phyloP scores from a whole-genome alignment of 2,888 invertebrate genomes.

The Brassicogethes aeneus region DNA sequence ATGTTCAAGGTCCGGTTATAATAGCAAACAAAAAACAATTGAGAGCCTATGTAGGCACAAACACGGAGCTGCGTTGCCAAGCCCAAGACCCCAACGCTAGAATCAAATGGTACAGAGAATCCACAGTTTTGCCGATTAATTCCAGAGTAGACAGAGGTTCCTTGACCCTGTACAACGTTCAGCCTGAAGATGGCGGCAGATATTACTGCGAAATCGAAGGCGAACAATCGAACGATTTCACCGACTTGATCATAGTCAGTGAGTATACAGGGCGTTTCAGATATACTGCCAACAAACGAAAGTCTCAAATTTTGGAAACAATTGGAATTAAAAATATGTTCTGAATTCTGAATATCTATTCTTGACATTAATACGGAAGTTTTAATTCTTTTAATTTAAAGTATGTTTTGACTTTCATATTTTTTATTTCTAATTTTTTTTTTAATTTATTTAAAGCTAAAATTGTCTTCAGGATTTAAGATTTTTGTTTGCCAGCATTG shows the following conservation, averaged over 20 bases:
- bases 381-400: too few species aligned
- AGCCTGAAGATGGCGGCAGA: conserved; percentile 65
- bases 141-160: conserved; percentile 56
- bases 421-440: too few species aligned
- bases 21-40: conserved; percentile 41
- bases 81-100: conserved; percentile 43
- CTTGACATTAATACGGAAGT: too few species aligned
- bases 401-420: too few species aligned
- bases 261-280: too few species aligned
- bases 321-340: too few species aligned
- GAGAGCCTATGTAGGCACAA: conserved; percentile 47
- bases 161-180: conserved; percentile 60
- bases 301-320: too few species aligned
- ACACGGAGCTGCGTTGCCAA: conserved; percentile 37
- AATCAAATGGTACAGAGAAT: conserved; percentile 44
- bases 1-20: conserved; percentile 30
- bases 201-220: conserved; percentile 82
- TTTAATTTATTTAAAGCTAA: too few species aligned
- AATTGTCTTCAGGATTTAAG: too few species aligned
- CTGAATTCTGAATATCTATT: too few species aligned
- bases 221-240: conserved; percentile 53
- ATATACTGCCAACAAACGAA: too few species aligned
- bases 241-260: conserved; percentile 67
- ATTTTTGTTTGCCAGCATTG: too few species aligned
- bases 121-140: conserved; percentile 45